phyloP scores from a whole-genome alignment of 1,140 invertebrate species.

The Sarcophaga peregrina region DNA sequence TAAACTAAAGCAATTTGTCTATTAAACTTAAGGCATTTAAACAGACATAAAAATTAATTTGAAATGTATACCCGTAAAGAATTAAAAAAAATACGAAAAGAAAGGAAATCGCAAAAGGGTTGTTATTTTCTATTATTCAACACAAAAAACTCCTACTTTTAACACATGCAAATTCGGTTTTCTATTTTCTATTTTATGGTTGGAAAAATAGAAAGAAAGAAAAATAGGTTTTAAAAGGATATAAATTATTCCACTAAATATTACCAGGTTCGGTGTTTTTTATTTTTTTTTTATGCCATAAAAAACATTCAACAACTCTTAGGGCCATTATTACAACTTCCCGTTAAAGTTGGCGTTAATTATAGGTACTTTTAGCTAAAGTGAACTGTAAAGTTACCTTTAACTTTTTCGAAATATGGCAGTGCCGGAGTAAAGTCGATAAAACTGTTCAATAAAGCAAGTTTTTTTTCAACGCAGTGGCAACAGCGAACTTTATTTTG shows the following conservation, averaged over 20 bases:
- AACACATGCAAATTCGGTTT: conserved; percentile 33
- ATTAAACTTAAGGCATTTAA: conserved; percentile 34
- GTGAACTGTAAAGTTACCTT: too few relatives aligned
- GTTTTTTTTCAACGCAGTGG: neutral
- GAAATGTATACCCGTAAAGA: too few relatives aligned
- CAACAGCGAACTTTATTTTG: neutral
- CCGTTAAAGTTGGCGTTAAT: too few relatives aligned
- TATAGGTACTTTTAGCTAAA: too few relatives aligned
- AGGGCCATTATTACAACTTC: neutral
- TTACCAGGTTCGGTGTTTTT: neutral
- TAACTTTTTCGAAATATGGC: too few relatives aligned
- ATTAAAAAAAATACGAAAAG: too few relatives aligned
- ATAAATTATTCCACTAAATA: too few relatives aligned
- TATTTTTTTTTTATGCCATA: neutral
- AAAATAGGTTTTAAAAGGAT: neutral
- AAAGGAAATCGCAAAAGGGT: neutral
- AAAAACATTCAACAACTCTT: neutral
- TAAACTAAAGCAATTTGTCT: conserved; percentile 36
- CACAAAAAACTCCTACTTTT: conserved; percentile 29
- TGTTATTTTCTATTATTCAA: conserved; percentile 5
- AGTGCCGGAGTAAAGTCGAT: too few relatives aligned
- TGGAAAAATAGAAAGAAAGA: neutral
- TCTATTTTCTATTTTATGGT: too few relatives aligned
- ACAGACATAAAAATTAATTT: conserved; percentile 18
- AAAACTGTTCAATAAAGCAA: neutral